A percentile compares a stretch with the other conserved stretches of the same genome.
Evolutionary conservation across 1,140 invertebrate species (phyloP).

Genomic region (Tenebrio molitor): DNA sequence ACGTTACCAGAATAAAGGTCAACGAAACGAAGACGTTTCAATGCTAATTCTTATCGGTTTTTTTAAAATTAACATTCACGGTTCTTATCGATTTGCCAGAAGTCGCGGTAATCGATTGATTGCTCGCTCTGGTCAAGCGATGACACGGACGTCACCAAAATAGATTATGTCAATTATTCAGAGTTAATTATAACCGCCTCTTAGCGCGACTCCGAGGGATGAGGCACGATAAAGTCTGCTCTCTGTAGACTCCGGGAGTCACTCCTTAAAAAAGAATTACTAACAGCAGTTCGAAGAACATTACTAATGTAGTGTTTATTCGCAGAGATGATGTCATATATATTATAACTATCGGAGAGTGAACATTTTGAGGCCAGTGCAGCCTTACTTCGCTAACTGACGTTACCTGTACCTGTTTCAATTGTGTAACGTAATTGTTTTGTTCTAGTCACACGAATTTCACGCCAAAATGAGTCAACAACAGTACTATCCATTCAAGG

Average conservation of each 20-base stretch:
- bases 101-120: neutral
- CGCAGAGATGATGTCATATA: conserved; percentile 37
- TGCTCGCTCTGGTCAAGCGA: conserved; percentile 10
- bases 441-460: conserved; percentile 52
- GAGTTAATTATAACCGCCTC: conserved; percentile 23
- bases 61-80: neutral
- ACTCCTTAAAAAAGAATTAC: too few species aligned
- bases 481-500: conserved; percentile 65
- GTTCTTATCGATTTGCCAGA: neutral
- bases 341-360: conserved; percentile 26
- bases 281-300: too few species aligned
- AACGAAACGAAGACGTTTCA: conserved; percentile 6
- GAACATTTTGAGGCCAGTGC: conserved; percentile 19
- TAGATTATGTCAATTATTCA: conserved; percentile 14
- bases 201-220: neutral
- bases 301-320: conserved; percentile 37
- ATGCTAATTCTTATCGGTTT: conserved; percentile 2
- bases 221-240: too few species aligned
- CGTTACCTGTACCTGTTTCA: conserved; percentile 14
- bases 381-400: neutral
- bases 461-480: conserved; percentile 61
- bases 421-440: conserved; percentile 32
- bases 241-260: too few species aligned
- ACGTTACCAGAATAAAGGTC: neutral
- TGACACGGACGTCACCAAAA: conserved; percentile 16